Base-by-base conservation (phyloP, 2,113 vertebrate genomes). In the Chauna torquata region DNA sequence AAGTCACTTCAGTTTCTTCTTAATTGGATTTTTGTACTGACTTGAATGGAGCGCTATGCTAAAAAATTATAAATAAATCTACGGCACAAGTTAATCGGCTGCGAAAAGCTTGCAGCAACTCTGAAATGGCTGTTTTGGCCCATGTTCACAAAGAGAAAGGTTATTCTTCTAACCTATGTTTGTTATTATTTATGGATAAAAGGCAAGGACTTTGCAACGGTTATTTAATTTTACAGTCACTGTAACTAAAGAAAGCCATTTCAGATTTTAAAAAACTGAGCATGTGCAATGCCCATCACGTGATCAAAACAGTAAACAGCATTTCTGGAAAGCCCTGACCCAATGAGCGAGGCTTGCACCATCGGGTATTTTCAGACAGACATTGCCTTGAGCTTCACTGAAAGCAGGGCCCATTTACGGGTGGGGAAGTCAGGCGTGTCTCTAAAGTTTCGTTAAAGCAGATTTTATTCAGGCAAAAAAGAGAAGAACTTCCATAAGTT, bases 271-370 rank as follows among this genome's bases (percentile, higher is more conserved):
- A n/a, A n/a, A 32, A 15, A 13, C 10, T 34, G 12, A 32, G 2
- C 40, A 28, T 2, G 4, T 19, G 28, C 15, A 47, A 8, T n/a
- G 24, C 54, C 44, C 19, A 2, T 13, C 19, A 47, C 0, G 16
- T 3, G 5, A 47, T 19, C 28, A 12, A 68, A 72, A 40, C 2
- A 9, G 20, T 25, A 18, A 22, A 62, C 16, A 15, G 11, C 9
- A 25, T 52, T 45, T 69, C 36, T 40, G 28, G 70, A 86, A 54
- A 9, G 3, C 57, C 38, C 44, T 18, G 12, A 30, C 65, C 1
- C 1, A 24, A 8, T 15, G 44, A 59, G 27, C 0, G 0, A 38
- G 50, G 34, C 19, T 50, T 5, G 44, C 13, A 8, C 20, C 16
- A n/a, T 4, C 49, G 16, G 38, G 58, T 58, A 49, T 44, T 34